Conservation (phyloP, 2,888 invertebrate species). For the Digitonthophagus gazella region DNA sequence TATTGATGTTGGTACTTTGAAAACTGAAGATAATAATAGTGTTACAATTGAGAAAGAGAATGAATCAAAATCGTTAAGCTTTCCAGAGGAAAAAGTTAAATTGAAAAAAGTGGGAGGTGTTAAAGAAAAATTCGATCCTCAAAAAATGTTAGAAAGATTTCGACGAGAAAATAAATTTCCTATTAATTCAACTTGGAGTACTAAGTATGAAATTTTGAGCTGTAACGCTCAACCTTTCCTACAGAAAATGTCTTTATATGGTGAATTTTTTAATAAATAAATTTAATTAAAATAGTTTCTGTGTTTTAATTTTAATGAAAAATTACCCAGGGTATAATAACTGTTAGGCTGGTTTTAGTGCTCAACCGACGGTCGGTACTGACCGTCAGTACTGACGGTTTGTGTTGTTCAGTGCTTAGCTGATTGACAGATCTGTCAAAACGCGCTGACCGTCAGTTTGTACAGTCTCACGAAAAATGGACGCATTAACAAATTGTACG, state of each 20-base stretch:
- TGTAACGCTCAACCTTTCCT: constrained; percentile 81
- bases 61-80: constrained; percentile 26
- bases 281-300: background rate
- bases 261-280: constrained; percentile 65
- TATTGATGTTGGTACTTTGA: constrained; percentile 35
- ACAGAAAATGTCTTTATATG: constrained; percentile 73
- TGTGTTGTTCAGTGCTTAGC: too few species aligned
- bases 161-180: constrained; percentile 61
- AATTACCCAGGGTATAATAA: too few species aligned
- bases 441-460: too few species aligned
- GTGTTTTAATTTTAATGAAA: too few species aligned
- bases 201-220: constrained; percentile 67
- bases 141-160: constrained; percentile 68
- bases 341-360: too few species aligned
- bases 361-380: too few species aligned
- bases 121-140: constrained; percentile 67
- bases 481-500: too few species aligned
- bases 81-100: constrained; percentile 25
- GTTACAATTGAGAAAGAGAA: constrained; percentile 43
- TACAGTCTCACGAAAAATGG: too few species aligned
- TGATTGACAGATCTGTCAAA: too few species aligned
- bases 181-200: constrained; percentile 59
- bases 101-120: constrained; percentile 42
- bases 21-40: constrained; percentile 47
- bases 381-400: too few species aligned